phyloP scores from a whole-genome alignment of 2,888 invertebrate genomes.

The Epistrophella euchroma region DNA sequence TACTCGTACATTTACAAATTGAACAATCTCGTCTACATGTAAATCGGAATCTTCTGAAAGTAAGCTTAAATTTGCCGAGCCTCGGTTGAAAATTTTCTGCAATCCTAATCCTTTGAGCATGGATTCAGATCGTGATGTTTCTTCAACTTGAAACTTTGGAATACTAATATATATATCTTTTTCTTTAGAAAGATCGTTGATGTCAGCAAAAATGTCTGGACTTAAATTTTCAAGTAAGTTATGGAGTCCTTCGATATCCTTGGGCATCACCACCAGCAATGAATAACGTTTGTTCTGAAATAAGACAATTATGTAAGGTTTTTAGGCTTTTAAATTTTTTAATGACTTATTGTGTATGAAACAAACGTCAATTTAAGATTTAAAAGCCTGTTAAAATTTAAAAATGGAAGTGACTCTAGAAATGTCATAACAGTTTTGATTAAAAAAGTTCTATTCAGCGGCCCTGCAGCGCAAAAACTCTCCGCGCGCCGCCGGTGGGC shows the following conservation, averaged over 20 bases:
- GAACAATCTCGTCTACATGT: conserved; percentile 88
- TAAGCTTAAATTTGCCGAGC: conserved; percentile 86
- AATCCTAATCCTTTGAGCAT: conserved; percentile 86
- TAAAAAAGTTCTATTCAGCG: no score
- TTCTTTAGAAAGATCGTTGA: conserved; percentile 75
- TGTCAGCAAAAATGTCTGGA: conserved; percentile 81
- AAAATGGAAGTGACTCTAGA: no score
- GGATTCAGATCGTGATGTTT: conserved; percentile 87
- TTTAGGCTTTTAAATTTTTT: no score
- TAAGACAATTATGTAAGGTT: neutral
- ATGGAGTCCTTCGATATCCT: conserved; percentile 86
- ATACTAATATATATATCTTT: conserved; percentile 85
- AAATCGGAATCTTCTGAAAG: conserved; percentile 86
- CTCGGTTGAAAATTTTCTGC: conserved; percentile 86
- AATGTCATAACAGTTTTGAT: no score
- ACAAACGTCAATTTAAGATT: no score
- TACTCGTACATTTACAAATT: conserved; percentile 87
- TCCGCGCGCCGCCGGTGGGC: no score
- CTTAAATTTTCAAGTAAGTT: conserved; percentile 86
- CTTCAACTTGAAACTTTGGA: conserved; percentile 87
- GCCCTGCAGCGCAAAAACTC: no score
- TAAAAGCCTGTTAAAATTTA: no score
- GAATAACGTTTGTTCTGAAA: conserved; percentile 86
- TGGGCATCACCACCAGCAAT: conserved; percentile 86
- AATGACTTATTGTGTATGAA: no score